Conservation (phyloP, 2,888 invertebrate species). For the Acanthoscelides obtectus region DNA sequence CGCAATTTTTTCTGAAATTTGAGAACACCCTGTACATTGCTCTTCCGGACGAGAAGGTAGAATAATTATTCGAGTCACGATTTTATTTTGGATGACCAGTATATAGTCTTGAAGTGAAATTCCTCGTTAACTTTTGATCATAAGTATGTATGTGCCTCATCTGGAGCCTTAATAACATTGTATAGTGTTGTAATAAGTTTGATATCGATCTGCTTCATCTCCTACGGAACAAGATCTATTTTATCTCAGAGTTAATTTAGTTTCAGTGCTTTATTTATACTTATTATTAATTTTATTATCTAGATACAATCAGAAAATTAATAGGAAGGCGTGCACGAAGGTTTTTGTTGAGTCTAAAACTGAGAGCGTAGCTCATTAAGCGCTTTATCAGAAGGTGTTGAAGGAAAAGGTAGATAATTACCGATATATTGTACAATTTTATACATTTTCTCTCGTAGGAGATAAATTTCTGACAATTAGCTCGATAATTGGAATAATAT, state of each 20-base stretch:
- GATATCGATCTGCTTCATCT: conserved; percentile 18
- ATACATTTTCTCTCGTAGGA: neutral
- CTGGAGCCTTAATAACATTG: conserved; percentile 18
- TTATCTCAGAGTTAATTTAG: conserved; percentile 23
- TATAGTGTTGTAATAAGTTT: conserved; percentile 17
- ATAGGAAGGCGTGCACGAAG: neutral
- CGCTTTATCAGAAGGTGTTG: neutral
- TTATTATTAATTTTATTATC: conserved; percentile 22
- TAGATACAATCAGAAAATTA: conserved; percentile 14
- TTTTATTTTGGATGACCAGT: too few species aligned
- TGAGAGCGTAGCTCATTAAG: neutral
- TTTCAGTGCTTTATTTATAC: conserved; percentile 24
- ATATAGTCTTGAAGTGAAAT: too few species aligned
- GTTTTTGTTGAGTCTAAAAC: neutral
- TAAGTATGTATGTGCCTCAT: conserved; percentile 5
- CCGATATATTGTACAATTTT: neutral
- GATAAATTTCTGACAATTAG: neutral
- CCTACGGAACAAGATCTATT: conserved; percentile 18
- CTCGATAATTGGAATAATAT: neutral
- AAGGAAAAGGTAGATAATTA: neutral
- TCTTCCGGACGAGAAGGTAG: too few species aligned
- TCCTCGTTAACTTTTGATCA: neutral
- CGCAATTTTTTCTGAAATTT: too few species aligned
- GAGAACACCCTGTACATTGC: too few species aligned
- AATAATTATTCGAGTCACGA: too few species aligned